Conservation (phyloP, 2,797 vertebrate genomes). For the Callimico goeldii region DNA sequence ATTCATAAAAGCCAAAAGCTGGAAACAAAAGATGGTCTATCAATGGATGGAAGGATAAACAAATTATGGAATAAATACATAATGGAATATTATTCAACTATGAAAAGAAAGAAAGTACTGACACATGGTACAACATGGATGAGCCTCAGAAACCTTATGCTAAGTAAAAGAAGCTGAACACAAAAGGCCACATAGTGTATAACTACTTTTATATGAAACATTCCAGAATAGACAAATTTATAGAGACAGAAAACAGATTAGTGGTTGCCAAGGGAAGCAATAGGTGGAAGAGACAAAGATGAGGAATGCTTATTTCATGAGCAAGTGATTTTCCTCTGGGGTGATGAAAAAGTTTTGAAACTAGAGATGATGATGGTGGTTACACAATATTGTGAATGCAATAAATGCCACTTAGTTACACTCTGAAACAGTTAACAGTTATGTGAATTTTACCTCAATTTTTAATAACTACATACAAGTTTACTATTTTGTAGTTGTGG, state of each 20-base stretch:
- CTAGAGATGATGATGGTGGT: no score
- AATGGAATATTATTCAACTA: background rate
- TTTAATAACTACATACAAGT: background rate
- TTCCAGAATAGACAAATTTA: background rate
- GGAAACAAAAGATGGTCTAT: background rate
- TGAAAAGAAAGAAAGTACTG: background rate
- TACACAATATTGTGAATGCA: background rate
- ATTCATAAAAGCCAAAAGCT: background rate
- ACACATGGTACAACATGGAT: background rate
- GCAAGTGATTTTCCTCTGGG: background rate
- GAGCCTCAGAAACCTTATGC: background rate
- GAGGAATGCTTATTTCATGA: background rate
- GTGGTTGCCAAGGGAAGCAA: background rate
- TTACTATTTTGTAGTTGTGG: background rate
- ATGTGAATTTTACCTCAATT: background rate
- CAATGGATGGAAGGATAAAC: background rate
- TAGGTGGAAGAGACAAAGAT: background rate
- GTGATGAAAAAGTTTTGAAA: background rate
- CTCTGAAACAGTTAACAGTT: background rate
- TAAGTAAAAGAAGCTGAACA: background rate
- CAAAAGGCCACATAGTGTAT: background rate
- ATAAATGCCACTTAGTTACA: background rate
- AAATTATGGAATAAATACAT: background rate
- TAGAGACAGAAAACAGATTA: background rate
- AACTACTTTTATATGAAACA: background rate